Evolutionary conservation across 2,797 vertebrate genomes (phyloP).

Genomic region (Iguana delicatissima): DNA sequence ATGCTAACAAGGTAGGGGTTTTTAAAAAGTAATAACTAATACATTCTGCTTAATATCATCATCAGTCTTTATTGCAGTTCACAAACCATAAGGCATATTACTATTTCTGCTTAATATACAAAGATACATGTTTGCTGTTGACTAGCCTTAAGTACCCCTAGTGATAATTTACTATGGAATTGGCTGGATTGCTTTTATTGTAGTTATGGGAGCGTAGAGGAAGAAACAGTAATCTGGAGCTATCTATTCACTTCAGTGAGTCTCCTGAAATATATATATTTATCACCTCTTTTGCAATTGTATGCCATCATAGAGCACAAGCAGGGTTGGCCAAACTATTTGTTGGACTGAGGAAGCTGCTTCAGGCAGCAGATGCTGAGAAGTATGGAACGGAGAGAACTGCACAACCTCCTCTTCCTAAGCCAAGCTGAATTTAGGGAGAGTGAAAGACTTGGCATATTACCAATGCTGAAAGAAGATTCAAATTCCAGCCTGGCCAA

Average conservation of each 20-base stretch:
- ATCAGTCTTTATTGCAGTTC: too few relatives aligned
- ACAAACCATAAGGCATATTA: too few relatives aligned
- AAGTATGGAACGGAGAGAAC: background rate
- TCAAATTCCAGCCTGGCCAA: background rate
- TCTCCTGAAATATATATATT: background rate
- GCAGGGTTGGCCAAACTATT: background rate
- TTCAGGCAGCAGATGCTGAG: background rate
- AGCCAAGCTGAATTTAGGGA: background rate
- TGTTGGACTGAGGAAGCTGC: background rate
- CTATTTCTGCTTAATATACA: background rate
- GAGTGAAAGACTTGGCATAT: background rate
- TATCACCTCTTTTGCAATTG: background rate
- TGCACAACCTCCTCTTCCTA: background rate
- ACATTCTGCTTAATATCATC: background rate
- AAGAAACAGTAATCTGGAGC: background rate
- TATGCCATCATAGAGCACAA: background rate
- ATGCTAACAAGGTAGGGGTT: background rate
- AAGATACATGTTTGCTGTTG: background rate
- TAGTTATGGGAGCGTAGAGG: background rate
- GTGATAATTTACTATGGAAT: background rate
- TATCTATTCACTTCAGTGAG: background rate
- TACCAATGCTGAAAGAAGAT: background rate
- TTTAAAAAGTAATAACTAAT: background rate
- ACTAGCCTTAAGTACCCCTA: background rate
- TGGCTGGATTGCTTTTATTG: background rate